Evolutionary conservation across 2,797 vertebrate genomes (phyloP), one percentile per base, ranked within the genome.

Genomic region (Ceyx erithaca): DNA sequence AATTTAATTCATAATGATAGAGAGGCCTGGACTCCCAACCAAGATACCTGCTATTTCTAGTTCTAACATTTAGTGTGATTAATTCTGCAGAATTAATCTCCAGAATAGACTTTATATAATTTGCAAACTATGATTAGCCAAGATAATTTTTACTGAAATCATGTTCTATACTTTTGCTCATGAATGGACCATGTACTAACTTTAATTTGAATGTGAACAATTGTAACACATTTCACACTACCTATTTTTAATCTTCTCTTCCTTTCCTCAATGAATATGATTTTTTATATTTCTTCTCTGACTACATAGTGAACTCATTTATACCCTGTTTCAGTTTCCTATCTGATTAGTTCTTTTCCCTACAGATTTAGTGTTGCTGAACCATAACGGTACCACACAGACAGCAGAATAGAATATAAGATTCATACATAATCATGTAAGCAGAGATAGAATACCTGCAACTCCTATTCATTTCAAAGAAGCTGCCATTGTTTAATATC

Each of bases 301-400:
- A 81, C 76, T 90, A 57, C 58, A 78, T 7, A 80, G 81, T 22
- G 46, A 93, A 93, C 62, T 89, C 88, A 93, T 95, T 90, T 92
- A 92, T 88, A 87, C 48, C 88, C 86, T 82, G 43, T 83, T 94
- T 94, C 81, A 83, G 78, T 83, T 92, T 94, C 84, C 75, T 89
- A 90, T 90, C 90, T 93, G 92, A 90, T 95, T 95, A 94, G 81
- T 85, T 95, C 64, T 93, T 91, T 78, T 89, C 87, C 94, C 86
- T 35, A 63, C 15, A 91, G 90, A 91, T 92, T 93, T 91, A 85
- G 58, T 66, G 91, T 87, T 90, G 86, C 92, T 90, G 88, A 96
- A 80, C 71, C 71, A 77, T 79, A 90, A 93, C 66, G 28, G 72
- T 72, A 89, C 71, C 78, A 83, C 76, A 84, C 55, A 93, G 90